Evolutionary conservation across 2,797 vertebrate genomes (phyloP).

Genomic region (Sternotherus odoratus): DNA sequence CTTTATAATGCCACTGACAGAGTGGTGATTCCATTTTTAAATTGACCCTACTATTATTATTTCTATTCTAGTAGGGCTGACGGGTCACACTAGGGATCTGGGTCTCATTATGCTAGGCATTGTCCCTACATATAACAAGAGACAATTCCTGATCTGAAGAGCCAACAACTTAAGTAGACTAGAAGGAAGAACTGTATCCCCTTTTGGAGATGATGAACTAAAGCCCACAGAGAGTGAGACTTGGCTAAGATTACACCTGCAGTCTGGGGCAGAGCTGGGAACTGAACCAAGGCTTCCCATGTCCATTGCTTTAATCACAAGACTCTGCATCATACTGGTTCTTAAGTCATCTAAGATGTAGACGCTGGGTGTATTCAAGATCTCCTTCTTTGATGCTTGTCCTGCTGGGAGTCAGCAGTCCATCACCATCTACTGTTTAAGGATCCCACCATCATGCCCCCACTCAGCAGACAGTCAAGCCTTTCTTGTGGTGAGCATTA

Average conservation of each 20-base stretch:
- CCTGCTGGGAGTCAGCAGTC: neutral
- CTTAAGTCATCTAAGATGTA: neutral
- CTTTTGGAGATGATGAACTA: neutral
- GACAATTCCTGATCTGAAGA: too few relatives aligned
- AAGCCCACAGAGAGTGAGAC: rapidly evolving
- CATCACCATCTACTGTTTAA: too few relatives aligned
- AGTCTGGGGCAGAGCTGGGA: neutral
- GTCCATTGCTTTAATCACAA: neutral
- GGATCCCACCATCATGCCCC: neutral
- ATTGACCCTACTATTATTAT: neutral
- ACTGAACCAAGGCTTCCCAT: rapidly evolving
- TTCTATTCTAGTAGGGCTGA: neutral
- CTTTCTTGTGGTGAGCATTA: constrained; percentile 1
- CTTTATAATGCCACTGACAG: constrained; percentile 54
- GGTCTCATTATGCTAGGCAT: too few relatives aligned
- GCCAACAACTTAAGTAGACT: neutral
- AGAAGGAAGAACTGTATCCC: neutral
- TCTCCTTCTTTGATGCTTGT: neutral
- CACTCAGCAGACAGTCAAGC: neutral
- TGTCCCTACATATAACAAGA: too few relatives aligned
- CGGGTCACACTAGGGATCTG: neutral
- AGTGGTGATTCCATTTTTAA: constrained; percentile 39
- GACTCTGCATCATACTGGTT: neutral
- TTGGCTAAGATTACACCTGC: neutral
- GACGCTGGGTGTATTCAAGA: neutral